These are phyloP conservation scores for Tubulanus polymorphus DNA, from an alignment of 2,888 invertebrate species.

Conservation along the genomic window DNA sequence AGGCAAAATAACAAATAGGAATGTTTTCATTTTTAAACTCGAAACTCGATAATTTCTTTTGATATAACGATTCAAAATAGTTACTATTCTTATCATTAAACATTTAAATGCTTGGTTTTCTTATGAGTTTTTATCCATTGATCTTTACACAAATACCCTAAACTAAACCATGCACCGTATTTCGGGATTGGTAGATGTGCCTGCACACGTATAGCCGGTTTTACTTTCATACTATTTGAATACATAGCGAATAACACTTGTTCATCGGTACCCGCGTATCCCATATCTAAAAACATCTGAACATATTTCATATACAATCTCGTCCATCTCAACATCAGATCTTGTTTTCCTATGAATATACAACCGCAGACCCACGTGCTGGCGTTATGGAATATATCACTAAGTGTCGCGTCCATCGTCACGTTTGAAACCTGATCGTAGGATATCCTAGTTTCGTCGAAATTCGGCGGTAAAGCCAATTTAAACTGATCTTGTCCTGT, in stretches of 20 bases:
- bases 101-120: too few relatives aligned
- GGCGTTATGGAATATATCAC: slow-evolving; percentile 26
- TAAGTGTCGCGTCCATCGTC: slow-evolving; percentile 15
- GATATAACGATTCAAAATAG: too few relatives aligned
- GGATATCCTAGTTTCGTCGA: slow-evolving; percentile 25
- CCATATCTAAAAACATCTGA: slow-evolving; percentile 23
- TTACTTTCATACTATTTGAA: not conserved
- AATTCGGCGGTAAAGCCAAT: slow-evolving; percentile 21
- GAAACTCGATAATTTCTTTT: too few relatives aligned
- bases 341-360: slow-evolving; percentile 31
- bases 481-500: slow-evolving; percentile 20
- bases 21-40: too few relatives aligned
- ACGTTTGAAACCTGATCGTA: slow-evolving; percentile 20
- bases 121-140: not conserved
- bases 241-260: slow-evolving; percentile 36
- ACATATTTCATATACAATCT: slow-evolving; percentile 29
- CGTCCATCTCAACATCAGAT: slow-evolving; percentile 27
- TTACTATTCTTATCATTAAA: too few relatives aligned
- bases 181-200: not conserved
- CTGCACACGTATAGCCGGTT: not conserved
- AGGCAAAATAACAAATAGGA: too few relatives aligned
- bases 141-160: not conserved
- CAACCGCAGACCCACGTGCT: slow-evolving; percentile 38
- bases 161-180: not conserved
- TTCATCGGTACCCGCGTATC: slow-evolving; percentile 39